A percentile compares a stretch with the other conserved stretches of the same genome.
Evolutionary conservation across 2,797 vertebrate species (phyloP).

Genomic region (Microctenopoma stevenorrisi): DNA sequence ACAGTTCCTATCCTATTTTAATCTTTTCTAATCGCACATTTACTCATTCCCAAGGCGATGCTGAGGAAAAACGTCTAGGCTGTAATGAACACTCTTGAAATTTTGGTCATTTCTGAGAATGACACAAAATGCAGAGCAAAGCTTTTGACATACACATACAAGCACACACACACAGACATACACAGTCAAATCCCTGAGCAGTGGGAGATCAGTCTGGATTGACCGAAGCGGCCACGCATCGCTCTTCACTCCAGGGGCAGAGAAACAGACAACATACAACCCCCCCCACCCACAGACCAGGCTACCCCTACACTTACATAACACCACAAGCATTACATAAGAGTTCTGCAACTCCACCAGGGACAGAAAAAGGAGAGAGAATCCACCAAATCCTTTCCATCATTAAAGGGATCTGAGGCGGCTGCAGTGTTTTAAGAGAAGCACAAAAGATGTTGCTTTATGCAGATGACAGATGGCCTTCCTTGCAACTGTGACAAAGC

Average conservation of each 20-base stretch:
- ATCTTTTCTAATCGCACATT: neutral
- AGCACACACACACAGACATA: conserved; percentile 25
- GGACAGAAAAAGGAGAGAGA: conserved; percentile 36
- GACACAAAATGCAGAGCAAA: conserved; percentile 11
- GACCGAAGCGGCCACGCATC: conserved; percentile 51
- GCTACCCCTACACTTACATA: conserved; percentile 50
- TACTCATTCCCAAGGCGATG: neutral
- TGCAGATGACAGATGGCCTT: conserved; percentile 68
- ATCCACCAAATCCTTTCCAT: conserved; percentile 63
- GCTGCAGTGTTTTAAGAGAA: conserved; percentile 48
- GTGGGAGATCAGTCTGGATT: conserved; percentile 71
- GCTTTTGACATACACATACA: conserved; percentile 11
- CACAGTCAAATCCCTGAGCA: conserved; percentile 63
- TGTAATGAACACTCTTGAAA: neutral
- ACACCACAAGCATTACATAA: conserved; percentile 60
- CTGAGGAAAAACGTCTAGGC: neutral
- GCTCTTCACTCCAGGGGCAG: conserved; percentile 53
- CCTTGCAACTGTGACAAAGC: conserved; percentile 40
- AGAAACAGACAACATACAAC: conserved; percentile 39
- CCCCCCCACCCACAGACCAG: conserved; percentile 9
- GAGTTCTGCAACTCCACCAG: conserved; percentile 20
- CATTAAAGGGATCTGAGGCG: conserved; percentile 59
- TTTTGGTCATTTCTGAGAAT: conserved; percentile 10
- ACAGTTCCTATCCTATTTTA: neutral
- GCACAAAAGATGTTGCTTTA: conserved; percentile 51